These are phyloP conservation scores for Butastur rufipennis DNA, from an alignment of 2,113 vertebrate species.

Conservation along the genomic window DNA sequence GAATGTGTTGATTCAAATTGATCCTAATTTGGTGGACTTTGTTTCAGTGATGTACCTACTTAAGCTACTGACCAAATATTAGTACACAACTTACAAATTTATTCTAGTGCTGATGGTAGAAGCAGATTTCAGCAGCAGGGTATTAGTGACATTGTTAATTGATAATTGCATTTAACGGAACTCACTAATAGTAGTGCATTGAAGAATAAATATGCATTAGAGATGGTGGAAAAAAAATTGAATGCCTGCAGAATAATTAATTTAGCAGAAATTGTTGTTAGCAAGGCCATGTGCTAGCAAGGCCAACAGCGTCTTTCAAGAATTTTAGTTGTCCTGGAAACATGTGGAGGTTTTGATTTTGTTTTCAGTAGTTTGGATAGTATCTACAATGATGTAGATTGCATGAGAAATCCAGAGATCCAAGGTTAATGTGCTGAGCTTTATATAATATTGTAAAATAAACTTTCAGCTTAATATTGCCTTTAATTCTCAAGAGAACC, in stretches of 20 bases:
- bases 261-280: background rate
- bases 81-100: background rate
- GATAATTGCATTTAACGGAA: background rate
- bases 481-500: background rate
- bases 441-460: background rate
- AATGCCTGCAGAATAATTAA: background rate
- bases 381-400: background rate
- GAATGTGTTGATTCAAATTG: background rate
- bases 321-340: background rate
- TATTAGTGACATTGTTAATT: background rate
- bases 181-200: background rate
- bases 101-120: background rate
- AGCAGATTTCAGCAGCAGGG: background rate
- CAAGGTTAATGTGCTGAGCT: background rate
- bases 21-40: background rate
- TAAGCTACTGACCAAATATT: background rate
- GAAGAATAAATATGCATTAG: background rate
- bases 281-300: background rate
- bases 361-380: background rate
- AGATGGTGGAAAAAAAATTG: background rate
- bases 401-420: background rate
- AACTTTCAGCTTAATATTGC: background rate
- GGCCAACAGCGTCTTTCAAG: background rate
- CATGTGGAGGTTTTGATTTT: background rate
- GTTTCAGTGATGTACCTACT: background rate